Evolutionary conservation across 1,140 invertebrate genomes (phyloP).

Genomic region (Anoplophora glabripennis): DNA sequence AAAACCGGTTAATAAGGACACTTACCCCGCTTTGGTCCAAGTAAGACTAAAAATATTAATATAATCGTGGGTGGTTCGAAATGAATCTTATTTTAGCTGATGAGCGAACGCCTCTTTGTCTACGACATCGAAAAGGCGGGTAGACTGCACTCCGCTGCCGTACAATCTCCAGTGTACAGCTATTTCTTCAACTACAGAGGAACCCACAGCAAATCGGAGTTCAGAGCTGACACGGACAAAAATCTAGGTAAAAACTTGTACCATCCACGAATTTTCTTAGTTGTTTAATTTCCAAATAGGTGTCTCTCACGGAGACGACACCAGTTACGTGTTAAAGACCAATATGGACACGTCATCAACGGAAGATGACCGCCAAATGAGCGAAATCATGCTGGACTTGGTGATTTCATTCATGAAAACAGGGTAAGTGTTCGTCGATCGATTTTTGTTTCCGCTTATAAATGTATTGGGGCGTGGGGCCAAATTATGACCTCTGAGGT

Average conservation of each 20-base stretch:
- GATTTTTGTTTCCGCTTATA: too few species aligned
- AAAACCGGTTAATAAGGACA: conserved; percentile 25
- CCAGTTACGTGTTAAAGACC: conserved; percentile 32
- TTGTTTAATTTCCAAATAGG: conserved; percentile 12
- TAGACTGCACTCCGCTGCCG: conserved; percentile 54
- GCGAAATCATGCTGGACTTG: conserved; percentile 27
- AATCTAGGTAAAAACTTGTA: conserved; percentile 31
- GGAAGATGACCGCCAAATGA: conserved; percentile 31
- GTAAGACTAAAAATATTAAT: conserved; percentile 10
- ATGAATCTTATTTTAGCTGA: conserved; percentile 45
- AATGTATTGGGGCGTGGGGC: neutral
- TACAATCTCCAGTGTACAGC: conserved; percentile 58
- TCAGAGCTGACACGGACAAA: conserved; percentile 14
- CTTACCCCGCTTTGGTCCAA: conserved; percentile 25
- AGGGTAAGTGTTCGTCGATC: conserved; percentile 32
- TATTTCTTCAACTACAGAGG: conserved; percentile 57
- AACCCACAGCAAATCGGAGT: conserved; percentile 31
- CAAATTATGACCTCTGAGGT: conserved; percentile 41
- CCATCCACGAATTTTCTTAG: neutral
- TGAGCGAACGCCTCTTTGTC: conserved; percentile 60
- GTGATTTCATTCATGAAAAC: conserved; percentile 29
- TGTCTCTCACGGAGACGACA: conserved; percentile 40
- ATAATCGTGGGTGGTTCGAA: neutral
- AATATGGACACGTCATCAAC: conserved; percentile 27
- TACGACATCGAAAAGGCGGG: conserved; percentile 56